Evolutionary conservation across 2,888 invertebrate genomes (phyloP), one percentile per base, ranked within the genome.

Genomic region (Idaea aversata): DNA sequence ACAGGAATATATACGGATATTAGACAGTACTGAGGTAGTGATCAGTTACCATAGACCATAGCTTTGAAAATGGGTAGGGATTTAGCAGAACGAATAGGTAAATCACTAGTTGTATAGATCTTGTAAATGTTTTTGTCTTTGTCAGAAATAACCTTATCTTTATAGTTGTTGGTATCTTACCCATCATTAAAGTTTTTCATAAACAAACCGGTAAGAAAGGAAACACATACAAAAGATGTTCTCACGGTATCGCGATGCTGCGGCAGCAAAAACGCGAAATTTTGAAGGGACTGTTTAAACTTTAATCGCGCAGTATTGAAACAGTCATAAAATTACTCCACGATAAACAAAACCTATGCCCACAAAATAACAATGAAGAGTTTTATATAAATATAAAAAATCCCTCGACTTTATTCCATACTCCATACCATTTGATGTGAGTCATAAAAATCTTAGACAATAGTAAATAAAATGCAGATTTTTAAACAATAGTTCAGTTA

Each of bases 321-420:
- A 47, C 47, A 47, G 13, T 47, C 47, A 13, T 47, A 47, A 47
- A 47, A 13, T 47, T 47, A 3, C 3, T 13, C 13, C 7, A 10
- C 13, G 47, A 5, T 47, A 47, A 47, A 47, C 47, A 47, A 47
- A 47, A 0, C 47, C 3, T 47, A 47, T 7, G 47, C 47, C 13
- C 47, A 47, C 47, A 47, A 47, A 47, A 47, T 47, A 47, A 47
- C 47, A 47, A 47, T 47, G 47, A 47, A 47, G 47, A 47, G 47
- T 47, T 10, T 47, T 47, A 47, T 47, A 7, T 36, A 7, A 47
- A 10, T 47, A 47, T 47, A 7, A 7, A 47, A 47, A 7, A 6
- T 47, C 47, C 5, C 47, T 13, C 7, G 47, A 47, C 47, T 13
- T 47, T 4, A 10, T 13, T 47, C 47, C 6, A 25, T 25, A 3